A percentile compares a stretch with the other conserved stretches of the same genome.
These are phyloP conservation scores for Pollenia labialis DNA, from an alignment of 2,888 invertebrate genomes.

Conservation along the genomic window DNA sequence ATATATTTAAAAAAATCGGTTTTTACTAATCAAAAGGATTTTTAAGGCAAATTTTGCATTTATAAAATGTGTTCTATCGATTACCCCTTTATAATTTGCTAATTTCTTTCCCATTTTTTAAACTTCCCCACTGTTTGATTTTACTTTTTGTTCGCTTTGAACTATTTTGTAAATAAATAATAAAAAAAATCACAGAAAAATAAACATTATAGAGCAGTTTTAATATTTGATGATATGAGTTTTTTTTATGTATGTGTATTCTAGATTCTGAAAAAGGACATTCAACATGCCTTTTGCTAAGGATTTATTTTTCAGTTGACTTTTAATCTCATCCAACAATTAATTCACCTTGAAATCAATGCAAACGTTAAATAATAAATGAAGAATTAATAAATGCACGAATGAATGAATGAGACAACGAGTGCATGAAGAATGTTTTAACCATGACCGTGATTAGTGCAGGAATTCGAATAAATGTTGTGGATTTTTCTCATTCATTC, in stretches of 20 bases:
- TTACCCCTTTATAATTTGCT: no score
- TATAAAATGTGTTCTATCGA: no score
- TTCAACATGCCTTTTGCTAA: conserved; percentile 40
- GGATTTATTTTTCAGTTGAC: conserved; percentile 35
- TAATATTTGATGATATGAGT: conserved; percentile 36
- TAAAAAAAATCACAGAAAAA: conserved; percentile 3
- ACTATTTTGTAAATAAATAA: conserved; percentile 29
- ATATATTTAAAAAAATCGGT: no score
- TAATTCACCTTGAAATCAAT: conserved; percentile 57
- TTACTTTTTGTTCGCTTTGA: background rate
- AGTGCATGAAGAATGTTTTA: background rate
- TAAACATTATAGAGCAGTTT: conserved; percentile 5
- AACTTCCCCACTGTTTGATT: no score
- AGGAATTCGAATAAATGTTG: background rate
- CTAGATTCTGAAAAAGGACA: conserved; percentile 14
- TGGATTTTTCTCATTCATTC: background rate
- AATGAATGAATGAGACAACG: conserved; percentile 1
- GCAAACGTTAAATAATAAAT: conserved; percentile 48
- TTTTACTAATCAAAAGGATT: no score
- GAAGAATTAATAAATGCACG: conserved; percentile 4
- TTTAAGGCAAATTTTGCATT: no score
- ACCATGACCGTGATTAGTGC: conserved; percentile 38
- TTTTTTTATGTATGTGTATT: conserved; percentile 9
- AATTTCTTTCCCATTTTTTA: no score
- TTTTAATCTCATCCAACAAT: conserved; percentile 14